These are phyloP conservation scores for Halocynthia roretzi DNA, from an alignment of 23 tunicate genomes.

Conservation along the genomic window DNA sequence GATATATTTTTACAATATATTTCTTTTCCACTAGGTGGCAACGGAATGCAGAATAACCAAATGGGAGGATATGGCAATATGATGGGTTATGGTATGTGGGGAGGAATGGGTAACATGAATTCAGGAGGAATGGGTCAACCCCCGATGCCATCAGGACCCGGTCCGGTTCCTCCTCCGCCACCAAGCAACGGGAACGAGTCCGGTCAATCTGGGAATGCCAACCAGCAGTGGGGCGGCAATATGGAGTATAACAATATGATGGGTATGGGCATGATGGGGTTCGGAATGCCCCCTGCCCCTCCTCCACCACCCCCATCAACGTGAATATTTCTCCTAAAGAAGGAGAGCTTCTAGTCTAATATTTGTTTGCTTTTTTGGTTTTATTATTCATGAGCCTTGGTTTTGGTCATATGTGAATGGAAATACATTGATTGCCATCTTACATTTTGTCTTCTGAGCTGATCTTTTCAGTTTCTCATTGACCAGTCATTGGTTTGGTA, in stretches of 20 bases:
- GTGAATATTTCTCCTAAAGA: neutral
- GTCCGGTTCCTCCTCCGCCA: constrained; percentile 91
- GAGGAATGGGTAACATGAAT: constrained; percentile 16
- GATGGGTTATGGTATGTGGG: constrained; percentile 42
- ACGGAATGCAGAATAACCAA: constrained; percentile 12
- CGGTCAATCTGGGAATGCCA: neutral
- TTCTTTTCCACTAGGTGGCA: neutral
- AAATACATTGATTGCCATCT: too few relatives aligned
- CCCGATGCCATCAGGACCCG: constrained; percentile 88
- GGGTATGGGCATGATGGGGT: constrained; percentile 56
- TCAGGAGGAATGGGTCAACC: constrained; percentile 59
- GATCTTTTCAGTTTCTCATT: too few relatives aligned
- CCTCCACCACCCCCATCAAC: constrained; percentile 87
- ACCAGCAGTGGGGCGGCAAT: constrained; percentile 22
- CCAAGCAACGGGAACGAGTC: constrained; percentile 32
- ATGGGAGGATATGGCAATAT: constrained; percentile 30
- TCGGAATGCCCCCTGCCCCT: constrained; percentile 79
- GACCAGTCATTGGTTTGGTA: too few relatives aligned
- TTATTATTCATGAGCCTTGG: too few relatives aligned
- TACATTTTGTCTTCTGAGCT: too few relatives aligned
- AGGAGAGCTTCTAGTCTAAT: neutral
- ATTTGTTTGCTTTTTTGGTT: neutral
- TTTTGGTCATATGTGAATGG: too few relatives aligned
- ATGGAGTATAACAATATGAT: constrained; percentile 18
- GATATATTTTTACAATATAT: too few relatives aligned